Conservation (phyloP, 2,888 invertebrate genomes). For the Andrena praecox region DNA sequence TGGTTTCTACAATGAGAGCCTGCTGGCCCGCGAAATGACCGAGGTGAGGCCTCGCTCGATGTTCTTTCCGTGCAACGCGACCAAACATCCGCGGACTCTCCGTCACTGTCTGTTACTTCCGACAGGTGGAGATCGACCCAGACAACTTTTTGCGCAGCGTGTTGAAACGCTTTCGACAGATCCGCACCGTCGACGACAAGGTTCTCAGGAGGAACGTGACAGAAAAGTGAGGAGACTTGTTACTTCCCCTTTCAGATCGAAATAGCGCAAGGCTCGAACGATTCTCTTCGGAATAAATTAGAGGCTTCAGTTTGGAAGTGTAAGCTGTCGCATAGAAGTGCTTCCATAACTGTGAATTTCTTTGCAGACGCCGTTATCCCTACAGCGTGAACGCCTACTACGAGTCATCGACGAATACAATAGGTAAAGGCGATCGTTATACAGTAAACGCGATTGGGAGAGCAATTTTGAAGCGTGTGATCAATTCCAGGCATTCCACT, state of each 20-base stretch:
- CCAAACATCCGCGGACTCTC: not conserved
- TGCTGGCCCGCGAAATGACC: conserved; percentile 79
- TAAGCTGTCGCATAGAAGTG: no score
- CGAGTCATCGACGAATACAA: conserved; percentile 85
- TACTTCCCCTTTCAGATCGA: not conserved
- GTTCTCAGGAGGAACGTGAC: conserved; percentile 76
- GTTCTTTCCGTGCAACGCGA: conserved; percentile 1
- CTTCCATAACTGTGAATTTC: not conserved
- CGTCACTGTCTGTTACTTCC: conserved; percentile 11
- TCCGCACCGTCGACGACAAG: conserved; percentile 77
- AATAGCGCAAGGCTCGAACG: not conserved
- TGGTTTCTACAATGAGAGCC: conserved; percentile 80
- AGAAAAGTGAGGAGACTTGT: conserved; percentile 73
- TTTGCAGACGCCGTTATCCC: conserved; percentile 84
- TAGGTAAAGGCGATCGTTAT: conserved; percentile 79
- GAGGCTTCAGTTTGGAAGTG: no score
- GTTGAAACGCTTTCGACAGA: conserved; percentile 82
- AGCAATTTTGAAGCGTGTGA: not conserved
- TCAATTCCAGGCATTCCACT: conserved; percentile 84
- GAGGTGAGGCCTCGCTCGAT: conserved; percentile 70
- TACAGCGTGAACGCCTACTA: conserved; percentile 86
- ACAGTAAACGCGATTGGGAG: not conserved
- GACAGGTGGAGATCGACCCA: conserved; percentile 82
- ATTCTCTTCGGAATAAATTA: not conserved
- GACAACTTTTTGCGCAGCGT: conserved; percentile 85